Conservation (phyloP, 1,140 invertebrate species). For the Tetramorium parvispinum region DNA sequence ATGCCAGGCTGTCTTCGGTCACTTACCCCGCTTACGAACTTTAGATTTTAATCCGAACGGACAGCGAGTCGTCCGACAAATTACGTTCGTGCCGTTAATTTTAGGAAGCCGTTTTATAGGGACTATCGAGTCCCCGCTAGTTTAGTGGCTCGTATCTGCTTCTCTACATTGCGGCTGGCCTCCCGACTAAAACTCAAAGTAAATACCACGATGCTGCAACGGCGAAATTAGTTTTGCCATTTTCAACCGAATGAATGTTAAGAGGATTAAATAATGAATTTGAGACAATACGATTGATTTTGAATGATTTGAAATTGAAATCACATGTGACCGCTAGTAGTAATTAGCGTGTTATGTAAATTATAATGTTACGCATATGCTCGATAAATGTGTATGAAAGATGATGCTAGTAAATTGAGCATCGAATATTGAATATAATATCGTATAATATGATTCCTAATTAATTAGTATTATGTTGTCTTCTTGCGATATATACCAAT, state of each 20-base stretch:
- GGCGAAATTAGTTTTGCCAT: conserved; percentile 9
- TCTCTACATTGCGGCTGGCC: not conserved
- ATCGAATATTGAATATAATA: not conserved
- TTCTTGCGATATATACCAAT: not conserved
- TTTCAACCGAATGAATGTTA: conserved; percentile 7
- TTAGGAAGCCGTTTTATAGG: conserved; percentile 43
- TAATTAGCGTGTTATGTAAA: not conserved
- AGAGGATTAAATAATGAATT: conserved; percentile 39
- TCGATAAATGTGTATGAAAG: not conserved
- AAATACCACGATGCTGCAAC: not conserved
- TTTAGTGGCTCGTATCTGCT: conserved; percentile 37
- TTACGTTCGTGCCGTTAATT: conserved; percentile 54
- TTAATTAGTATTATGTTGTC: not conserved
- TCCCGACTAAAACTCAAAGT: conserved; percentile 40
- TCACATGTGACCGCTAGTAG: not conserved
- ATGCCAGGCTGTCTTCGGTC: conserved; percentile 7
- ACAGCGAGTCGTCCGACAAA: not conserved
- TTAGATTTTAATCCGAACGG: conserved; percentile 65
- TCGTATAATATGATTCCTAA: not conserved
- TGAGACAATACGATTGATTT: not conserved
- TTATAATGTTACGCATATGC: conserved; percentile 4
- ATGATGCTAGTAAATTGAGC: not conserved
- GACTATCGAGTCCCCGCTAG: conserved; percentile 11
- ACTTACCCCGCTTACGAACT: conserved; percentile 26
- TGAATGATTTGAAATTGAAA: not conserved